A percentile compares a stretch with the other conserved stretches of the same genome.
Evolutionary conservation across 2,797 vertebrate species (phyloP).

Genomic region (Centroberyx gerrardi): DNA sequence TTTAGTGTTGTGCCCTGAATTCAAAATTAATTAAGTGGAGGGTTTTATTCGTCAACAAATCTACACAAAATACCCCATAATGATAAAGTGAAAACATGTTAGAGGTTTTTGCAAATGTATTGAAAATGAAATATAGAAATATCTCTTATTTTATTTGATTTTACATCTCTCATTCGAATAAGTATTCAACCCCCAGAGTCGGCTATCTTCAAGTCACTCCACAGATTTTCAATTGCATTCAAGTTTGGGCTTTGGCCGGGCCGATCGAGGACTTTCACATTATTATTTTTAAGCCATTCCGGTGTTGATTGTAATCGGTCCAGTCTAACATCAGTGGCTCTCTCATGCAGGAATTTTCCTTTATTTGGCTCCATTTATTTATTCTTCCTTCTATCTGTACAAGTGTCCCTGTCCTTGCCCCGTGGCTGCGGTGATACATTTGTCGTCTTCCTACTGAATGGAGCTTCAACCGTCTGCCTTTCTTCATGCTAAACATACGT

Average conservation of each 20-base stretch:
- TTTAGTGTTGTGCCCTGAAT: no score
- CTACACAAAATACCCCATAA: not conserved
- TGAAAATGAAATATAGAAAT: not conserved
- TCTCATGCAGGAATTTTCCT: no score
- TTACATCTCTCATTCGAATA: slow-evolving; percentile 61
- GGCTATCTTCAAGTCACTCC: slow-evolving; percentile 45
- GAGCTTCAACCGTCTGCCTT: no score
- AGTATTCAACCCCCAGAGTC: slow-evolving; percentile 16
- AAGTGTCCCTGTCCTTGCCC: no score
- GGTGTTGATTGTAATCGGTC: not conserved
- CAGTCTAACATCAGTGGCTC: not conserved
- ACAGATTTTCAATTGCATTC: slow-evolving; percentile 31
- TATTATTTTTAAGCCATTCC: not conserved
- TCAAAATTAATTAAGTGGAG: no score
- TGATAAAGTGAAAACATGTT: not conserved
- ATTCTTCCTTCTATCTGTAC: no score
- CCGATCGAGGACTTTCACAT: slow-evolving; percentile 12
- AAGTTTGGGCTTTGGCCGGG: slow-evolving; percentile 19
- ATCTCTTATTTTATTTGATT: slow-evolving; percentile 36
- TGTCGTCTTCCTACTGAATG: no score
- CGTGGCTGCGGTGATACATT: no score
- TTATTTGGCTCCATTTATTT: no score
- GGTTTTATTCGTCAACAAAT: no score
- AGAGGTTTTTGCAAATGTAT: not conserved
- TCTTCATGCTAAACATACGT: no score